Evolutionary conservation across 2,113 vertebrate genomes (phyloP).

Genomic region (Oreotrochilus melanogaster): DNA sequence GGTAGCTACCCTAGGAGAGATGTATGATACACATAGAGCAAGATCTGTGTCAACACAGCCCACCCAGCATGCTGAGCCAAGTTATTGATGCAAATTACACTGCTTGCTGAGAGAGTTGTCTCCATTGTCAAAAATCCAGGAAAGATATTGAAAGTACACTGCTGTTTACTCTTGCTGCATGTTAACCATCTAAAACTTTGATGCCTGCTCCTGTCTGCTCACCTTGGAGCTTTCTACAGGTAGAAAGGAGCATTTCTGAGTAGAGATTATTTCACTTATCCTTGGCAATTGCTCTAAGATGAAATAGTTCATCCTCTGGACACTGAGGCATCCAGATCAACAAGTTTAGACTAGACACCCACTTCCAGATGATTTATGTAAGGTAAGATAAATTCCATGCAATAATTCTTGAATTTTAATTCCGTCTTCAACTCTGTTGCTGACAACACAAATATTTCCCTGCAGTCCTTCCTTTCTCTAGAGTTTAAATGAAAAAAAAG

Average conservation of each 20-base stretch:
- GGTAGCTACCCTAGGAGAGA: not conserved
- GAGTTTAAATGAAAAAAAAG: not conserved
- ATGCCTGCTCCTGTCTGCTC: not conserved
- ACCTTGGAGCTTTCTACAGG: not conserved
- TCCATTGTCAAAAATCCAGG: not conserved
- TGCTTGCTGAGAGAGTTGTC: not conserved
- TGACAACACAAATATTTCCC: slow-evolving; percentile 7
- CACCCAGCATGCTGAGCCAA: not conserved
- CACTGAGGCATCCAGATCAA: not conserved
- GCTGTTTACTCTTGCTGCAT: not conserved
- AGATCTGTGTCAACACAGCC: not conserved
- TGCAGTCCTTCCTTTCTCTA: not conserved
- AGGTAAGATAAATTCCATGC: not conserved
- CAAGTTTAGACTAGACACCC: not conserved
- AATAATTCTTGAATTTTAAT: not conserved
- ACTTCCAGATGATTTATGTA: not conserved
- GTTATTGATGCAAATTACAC: not conserved
- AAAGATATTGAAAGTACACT: not conserved
- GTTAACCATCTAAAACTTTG: not conserved
- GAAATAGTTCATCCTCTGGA: no score
- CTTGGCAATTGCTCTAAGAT: not conserved
- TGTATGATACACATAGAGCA: not conserved
- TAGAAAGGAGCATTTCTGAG: not conserved
- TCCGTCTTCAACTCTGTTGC: not conserved
- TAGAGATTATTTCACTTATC: not conserved